These are phyloP conservation scores for Chydorus sphaericus DNA, from an alignment of 2,888 invertebrate species.

Conservation along the genomic window DNA sequence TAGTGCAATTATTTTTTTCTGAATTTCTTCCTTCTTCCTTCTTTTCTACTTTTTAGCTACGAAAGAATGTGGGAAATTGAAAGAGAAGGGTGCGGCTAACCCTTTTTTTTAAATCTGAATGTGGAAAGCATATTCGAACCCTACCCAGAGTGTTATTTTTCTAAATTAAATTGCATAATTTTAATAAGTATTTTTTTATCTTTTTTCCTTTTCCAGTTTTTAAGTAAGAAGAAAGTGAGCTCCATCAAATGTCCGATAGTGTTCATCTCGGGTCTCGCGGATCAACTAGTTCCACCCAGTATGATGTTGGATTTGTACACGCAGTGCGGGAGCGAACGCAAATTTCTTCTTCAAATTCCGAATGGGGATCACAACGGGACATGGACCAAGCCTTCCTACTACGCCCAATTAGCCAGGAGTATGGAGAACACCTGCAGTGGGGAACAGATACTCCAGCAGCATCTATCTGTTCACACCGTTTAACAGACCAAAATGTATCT, in stretches of 20 bases:
- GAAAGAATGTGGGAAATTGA: too few species aligned
- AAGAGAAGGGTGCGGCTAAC: too few species aligned
- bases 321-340: conserved; percentile 55
- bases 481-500: neutral
- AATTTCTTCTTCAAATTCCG: conserved; percentile 59
- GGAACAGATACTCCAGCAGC: neutral
- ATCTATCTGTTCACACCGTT: neutral
- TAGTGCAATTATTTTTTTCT: too few species aligned
- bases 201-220: conserved; percentile 29
- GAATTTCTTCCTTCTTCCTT: too few species aligned
- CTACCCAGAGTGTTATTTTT: too few species aligned
- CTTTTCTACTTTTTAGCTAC: too few species aligned
- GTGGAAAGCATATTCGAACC: too few species aligned
- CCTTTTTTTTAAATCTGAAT: too few species aligned
- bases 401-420: conserved; percentile 25
- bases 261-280: conserved; percentile 76
- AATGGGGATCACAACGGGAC: conserved; percentile 89
- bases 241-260: conserved; percentile 59
- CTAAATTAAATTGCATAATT: too few species aligned
- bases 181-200: too few species aligned
- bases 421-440: conserved; percentile 1
- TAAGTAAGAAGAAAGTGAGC: conserved; percentile 47
- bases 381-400: conserved; percentile 73
- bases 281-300: conserved; percentile 71
- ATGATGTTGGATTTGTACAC: conserved; percentile 75